Conservation (phyloP, 92 coral and sea anemone genomes). For the Epizoanthus stellaris region DNA sequence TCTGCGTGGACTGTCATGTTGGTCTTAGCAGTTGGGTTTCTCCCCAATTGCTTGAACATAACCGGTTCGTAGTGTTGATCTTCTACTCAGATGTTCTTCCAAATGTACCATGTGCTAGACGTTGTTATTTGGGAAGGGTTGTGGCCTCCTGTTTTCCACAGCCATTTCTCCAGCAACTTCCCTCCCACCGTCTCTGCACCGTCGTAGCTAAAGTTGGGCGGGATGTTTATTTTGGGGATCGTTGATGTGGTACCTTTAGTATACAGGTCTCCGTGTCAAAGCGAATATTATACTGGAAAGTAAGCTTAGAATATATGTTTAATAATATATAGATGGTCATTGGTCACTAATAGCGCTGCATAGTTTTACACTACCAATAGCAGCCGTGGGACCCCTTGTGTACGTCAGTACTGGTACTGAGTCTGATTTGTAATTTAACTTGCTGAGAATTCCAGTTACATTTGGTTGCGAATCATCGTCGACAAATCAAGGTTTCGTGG, state of each 20-base stretch:
- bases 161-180: neutral
- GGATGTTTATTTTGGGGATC: neutral
- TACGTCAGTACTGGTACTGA: no score
- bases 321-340: no score
- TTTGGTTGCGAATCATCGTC: no score
- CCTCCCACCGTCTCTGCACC: conserved; percentile 1
- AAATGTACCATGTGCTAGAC: neutral
- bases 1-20: neutral
- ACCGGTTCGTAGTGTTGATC: neutral
- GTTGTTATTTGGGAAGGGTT: neutral
- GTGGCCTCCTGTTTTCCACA: conserved; percentile 15
- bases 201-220: neutral
- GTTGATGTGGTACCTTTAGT: neutral
- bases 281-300: conserved; percentile 1
- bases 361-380: no score
- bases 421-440: no score
- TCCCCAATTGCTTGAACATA: neutral
- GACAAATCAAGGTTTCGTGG: no score
- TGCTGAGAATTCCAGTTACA: no score
- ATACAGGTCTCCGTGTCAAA: neutral
- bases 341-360: no score
- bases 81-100: neutral
- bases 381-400: no score
- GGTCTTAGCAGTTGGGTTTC: neutral
- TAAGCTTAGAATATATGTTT: no score